Evolutionary conservation across 2,797 vertebrate species (phyloP), one percentile per base, ranked within the genome.

Genomic region (Myiotriccus ornatus): DNA sequence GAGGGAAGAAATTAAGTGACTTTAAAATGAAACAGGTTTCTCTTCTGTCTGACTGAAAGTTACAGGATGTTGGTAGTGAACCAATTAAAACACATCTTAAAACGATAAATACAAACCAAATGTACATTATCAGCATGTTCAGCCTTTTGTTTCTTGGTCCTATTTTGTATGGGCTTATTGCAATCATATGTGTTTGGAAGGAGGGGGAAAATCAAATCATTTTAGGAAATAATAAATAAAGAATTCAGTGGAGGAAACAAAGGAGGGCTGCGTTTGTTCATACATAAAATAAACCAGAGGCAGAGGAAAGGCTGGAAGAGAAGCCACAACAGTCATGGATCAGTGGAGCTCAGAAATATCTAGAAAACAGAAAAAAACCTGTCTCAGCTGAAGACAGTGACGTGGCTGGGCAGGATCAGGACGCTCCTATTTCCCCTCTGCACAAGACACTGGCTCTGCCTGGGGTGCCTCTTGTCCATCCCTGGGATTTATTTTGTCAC

Each of bases 151-250:
- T 96, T 94, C 96, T 88, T 2, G 14, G 74, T 44, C 81, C 78
- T 52, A 68, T 89, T 92, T 91, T 76, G 74, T 92, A 88, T 87
- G 92, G 91, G 53, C 93, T 92, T 96, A 95, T 82, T 90, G 91
- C 81, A 95, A 96, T 96, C 94, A 87, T 39, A 91, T 95, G 93
- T 93, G 89, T 95, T n/a, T 65, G 53, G 89, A 85, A 81, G 64
- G 69, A 75, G 77, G 64, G 83, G 47, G 73, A 43, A 91, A 96
- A 96, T 94, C 94, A 78, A 96, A 96, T 94, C 94, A 96, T 96
- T 96, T 97, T 97, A 94, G 95, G 96, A 96, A 96, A 96, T 95
- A 96, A 97, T 96, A 95, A 96, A 97, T 96, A 96, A 95, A 91
- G 94, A 94, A 96, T 94, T 92, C 87, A 9, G 91, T 0, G 1